Percentiles rank a stretch among this genome's conserved stretches.
Conservation (phyloP, 1,140 invertebrate genomes). For the Lasioglossum baleicum region DNA sequence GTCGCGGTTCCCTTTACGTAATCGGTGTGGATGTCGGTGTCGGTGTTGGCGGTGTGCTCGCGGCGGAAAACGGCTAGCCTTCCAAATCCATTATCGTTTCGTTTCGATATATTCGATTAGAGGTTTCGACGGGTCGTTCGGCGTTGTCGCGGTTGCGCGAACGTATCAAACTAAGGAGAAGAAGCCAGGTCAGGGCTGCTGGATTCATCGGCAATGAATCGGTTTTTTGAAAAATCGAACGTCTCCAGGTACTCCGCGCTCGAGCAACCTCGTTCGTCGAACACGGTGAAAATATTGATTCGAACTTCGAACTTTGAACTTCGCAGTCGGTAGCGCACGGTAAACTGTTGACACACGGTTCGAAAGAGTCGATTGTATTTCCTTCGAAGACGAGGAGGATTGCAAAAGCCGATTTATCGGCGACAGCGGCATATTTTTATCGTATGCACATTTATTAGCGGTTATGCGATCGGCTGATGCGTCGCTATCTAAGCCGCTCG, state of each 20-base stretch:
- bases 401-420: background rate
- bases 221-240: no score
- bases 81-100: background rate
- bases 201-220: no score
- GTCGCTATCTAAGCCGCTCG: constrained; percentile 10
- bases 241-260: no score
- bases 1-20: background rate
- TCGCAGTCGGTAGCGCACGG: no score
- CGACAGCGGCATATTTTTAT: constrained; percentile 11
- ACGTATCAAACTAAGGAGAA: no score
- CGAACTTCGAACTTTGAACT: no score
- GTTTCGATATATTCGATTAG: background rate
- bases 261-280: no score
- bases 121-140: background rate
- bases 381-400: background rate
- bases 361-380: no score
- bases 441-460: constrained; percentile 27
- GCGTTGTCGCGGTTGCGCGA: no score
- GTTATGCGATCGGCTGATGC: background rate
- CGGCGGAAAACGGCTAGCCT: background rate
- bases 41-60: background rate
- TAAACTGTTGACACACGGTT: no score
- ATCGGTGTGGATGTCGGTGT: background rate
- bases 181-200: no score
- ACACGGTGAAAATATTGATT: no score